phyloP scores from a whole-genome alignment of 2,888 invertebrate species.

The Lottia scabra region DNA sequence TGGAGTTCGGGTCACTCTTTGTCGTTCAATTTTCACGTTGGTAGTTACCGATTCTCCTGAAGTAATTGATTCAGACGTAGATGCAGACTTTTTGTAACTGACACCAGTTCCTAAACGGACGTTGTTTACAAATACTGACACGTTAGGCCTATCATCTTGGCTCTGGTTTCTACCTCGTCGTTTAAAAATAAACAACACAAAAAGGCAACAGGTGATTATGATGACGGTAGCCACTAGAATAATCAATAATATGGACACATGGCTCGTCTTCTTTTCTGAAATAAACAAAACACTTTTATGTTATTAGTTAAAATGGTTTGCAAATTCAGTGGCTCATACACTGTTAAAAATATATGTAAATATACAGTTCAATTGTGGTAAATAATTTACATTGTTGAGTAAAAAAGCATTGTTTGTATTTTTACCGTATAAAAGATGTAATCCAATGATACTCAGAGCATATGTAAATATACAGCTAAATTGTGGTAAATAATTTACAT shows the following conservation, averaged over 20 bases:
- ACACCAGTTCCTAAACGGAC: background rate
- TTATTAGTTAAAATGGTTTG: too few species aligned
- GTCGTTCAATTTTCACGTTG: background rate
- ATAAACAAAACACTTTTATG: too few species aligned
- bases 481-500: too few species aligned
- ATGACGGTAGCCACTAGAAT: background rate
- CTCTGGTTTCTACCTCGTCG: background rate
- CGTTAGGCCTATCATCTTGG: background rate
- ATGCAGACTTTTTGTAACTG: background rate
- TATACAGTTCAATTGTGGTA: too few species aligned
- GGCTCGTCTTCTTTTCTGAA: too few species aligned
- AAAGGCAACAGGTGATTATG: background rate
- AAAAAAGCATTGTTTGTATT: too few species aligned
- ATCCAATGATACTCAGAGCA: too few species aligned
- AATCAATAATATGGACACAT: background rate
- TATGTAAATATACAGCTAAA: too few species aligned
- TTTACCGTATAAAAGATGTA: too few species aligned
- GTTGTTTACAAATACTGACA: background rate
- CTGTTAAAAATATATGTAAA: too few species aligned
- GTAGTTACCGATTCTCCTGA: background rate
- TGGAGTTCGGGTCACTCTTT: background rate
- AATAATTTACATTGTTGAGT: too few species aligned
- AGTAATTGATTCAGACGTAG: background rate
- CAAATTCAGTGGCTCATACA: too few species aligned
- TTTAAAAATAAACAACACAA: background rate